Percentiles rank a stretch among this genome's conserved stretches.
Evolutionary conservation across 2,113 vertebrate genomes (phyloP).

Genomic region (Malaclemys terrapin): DNA sequence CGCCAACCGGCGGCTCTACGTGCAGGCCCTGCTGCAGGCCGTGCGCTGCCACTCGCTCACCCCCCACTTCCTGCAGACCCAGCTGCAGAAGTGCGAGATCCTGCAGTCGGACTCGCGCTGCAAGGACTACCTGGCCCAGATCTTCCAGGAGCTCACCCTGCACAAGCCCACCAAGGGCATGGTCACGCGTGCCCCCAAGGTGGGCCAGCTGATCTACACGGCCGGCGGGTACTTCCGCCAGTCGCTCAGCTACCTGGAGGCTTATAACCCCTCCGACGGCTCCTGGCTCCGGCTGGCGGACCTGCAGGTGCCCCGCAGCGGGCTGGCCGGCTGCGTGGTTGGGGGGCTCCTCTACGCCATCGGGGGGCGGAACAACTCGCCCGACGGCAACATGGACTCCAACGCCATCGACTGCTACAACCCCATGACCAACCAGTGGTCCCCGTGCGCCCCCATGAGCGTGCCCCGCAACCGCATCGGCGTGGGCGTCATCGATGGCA

Average conservation of each 20-base stretch:
- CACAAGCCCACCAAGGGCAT: slow-evolving; percentile 87
- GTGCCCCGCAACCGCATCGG: slow-evolving; percentile 93
- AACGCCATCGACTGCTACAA: slow-evolving; percentile 93
- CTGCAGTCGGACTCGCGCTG: slow-evolving; percentile 89
- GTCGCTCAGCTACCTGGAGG: slow-evolving; percentile 91
- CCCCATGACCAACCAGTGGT: slow-evolving; percentile 95
- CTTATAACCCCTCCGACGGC: slow-evolving; percentile 85
- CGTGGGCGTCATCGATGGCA: slow-evolving; percentile 91
- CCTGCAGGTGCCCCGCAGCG: slow-evolving; percentile 91
- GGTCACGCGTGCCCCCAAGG: slow-evolving; percentile 87
- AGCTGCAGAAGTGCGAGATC: slow-evolving; percentile 89
- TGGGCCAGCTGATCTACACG: slow-evolving; percentile 92
- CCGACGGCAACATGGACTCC: slow-evolving; percentile 94
- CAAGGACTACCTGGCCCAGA: slow-evolving; percentile 92
- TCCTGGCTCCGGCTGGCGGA: slow-evolving; percentile 88
- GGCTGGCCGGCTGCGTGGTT: slow-evolving; percentile 91
- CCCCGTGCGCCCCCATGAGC: slow-evolving; percentile 91
- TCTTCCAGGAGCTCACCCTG: slow-evolving; percentile 94
- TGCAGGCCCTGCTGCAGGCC: slow-evolving; percentile 91
- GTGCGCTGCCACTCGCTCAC: slow-evolving; percentile 96
- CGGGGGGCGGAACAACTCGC: slow-evolving; percentile 92
- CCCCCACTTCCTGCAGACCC: slow-evolving; percentile 91
- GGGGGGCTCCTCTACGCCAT: slow-evolving; percentile 93
- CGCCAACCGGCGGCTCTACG: slow-evolving; percentile 85
- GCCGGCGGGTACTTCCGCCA: slow-evolving; percentile 92